Conservation (phyloP, 2,888 invertebrate species). For the Nemotelus nigrinus region DNA sequence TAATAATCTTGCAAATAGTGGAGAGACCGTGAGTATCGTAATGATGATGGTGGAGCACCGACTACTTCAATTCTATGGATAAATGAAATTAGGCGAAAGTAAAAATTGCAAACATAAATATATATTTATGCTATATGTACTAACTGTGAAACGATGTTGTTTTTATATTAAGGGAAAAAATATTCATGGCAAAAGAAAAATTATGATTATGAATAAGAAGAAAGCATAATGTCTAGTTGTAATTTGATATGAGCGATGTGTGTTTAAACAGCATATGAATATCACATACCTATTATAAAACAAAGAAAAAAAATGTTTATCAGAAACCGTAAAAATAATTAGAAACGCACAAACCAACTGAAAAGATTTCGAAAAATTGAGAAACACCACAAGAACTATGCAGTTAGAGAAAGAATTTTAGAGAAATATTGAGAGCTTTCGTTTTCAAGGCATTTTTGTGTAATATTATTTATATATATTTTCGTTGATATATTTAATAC, state of each 20-base stretch:
- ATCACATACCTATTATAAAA: not conserved
- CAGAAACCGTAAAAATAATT: not conserved
- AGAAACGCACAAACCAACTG: not conserved
- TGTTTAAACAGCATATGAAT: slow-evolving; percentile 11
- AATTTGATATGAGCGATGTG: slow-evolving; percentile 25
- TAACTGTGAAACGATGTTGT: slow-evolving; percentile 49
- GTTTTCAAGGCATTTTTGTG: too few species aligned
- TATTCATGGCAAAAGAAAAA: not conserved
- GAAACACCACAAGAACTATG: not conserved
- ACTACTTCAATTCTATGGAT: not conserved
- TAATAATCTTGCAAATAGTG: slow-evolving; percentile 61
- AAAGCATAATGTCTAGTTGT: slow-evolving; percentile 18
- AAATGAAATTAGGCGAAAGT: slow-evolving; percentile 21
- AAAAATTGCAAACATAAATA: slow-evolving; percentile 32
- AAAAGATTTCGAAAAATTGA: not conserved
- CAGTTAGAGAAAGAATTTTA: too few species aligned
- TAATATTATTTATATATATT: too few species aligned
- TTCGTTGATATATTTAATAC: too few species aligned
- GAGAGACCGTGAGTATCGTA: not conserved
- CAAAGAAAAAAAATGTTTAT: slow-evolving; percentile 18
- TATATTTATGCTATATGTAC: slow-evolving; percentile 45
- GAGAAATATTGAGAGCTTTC: too few species aligned
- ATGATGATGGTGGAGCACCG: too few species aligned
- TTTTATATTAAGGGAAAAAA: slow-evolving; percentile 31
- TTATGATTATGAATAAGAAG: too few species aligned